A percentile compares a stretch with the other conserved stretches of the same genome.
phyloP scores from a whole-genome alignment of 2,113 vertebrate genomes.

The Psittacara wagleri region DNA sequence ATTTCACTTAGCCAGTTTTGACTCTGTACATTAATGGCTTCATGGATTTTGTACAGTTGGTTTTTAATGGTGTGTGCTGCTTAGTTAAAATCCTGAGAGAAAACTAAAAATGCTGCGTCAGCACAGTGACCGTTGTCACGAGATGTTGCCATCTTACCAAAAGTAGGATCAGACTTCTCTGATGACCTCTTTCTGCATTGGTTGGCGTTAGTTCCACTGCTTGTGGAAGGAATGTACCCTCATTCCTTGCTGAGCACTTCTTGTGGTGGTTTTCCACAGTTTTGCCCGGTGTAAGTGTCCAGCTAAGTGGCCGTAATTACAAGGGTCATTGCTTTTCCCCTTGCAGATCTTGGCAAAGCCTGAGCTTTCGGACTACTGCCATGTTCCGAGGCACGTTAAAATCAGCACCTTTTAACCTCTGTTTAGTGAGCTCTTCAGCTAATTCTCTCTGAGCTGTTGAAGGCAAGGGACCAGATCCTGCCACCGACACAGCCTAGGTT shows the following conservation, averaged over 20 bases:
- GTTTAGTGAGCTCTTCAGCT: background rate
- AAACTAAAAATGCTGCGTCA: background rate
- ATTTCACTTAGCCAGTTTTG: background rate
- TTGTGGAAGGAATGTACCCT: background rate
- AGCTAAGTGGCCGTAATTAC: accelerated
- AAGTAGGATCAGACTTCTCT: background rate
- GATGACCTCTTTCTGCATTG: accelerated
- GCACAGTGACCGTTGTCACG: background rate
- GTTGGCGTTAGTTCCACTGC: accelerated
- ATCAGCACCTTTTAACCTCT: background rate
- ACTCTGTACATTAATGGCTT: background rate
- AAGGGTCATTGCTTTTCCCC: background rate
- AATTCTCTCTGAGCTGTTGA: background rate
- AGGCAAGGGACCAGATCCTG: background rate
- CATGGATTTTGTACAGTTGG: background rate
- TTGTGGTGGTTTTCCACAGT: background rate
- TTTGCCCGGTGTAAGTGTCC: background rate
- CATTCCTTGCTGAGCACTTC: background rate
- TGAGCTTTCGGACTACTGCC: background rate
- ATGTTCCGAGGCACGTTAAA: background rate
- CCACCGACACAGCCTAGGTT: background rate
- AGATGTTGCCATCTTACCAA: background rate
- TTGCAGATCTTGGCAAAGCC: background rate
- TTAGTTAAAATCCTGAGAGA: background rate
- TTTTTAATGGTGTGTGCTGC: background rate